Evolutionary conservation across 2,888 invertebrate genomes (phyloP), one percentile per base, ranked within the genome.

Genomic region (Andrena bucephala): DNA sequence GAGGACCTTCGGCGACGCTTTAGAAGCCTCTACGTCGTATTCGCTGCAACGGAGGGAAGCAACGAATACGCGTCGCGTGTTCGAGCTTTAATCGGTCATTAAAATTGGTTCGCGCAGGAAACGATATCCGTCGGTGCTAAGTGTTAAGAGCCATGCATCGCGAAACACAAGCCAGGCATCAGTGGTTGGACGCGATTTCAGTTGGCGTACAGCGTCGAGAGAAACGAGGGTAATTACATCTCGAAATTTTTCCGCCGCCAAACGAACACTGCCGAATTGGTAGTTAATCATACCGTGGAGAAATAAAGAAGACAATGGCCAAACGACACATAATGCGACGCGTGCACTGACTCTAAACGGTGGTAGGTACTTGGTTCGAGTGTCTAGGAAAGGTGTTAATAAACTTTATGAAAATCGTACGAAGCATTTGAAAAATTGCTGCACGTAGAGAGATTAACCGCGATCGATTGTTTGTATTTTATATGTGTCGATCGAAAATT

Each of bases 191-290:
- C 20, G 20, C 20, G 48, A 73, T 76, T 69, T 66, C 33, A 68
- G 70, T 70, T 31, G 54, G 62, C 36, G 76, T 60, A 31, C 80
- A 77, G 79, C 70, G 68, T 77, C 65, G 74, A 77, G 76, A 80
- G 48, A 33, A 70, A 66, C 68, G 2, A 52, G 16, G 57, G 16
- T 31, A 59, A 66, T 73, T 36, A 7, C 20, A 20, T 65, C 36
- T 57, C 24, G 16, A 71, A 50, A 8, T 52, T 60, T 50, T 33
- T 13, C 59, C 10, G 10, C 50, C 54, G 13, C 13, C 54, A 27
- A 63, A 20, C 72, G 36, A 50, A 50, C 50, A 31, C 62, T 33
- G 20, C n/a, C 5, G 10, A 36, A 6, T 29, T 42, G 57, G 29
- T 57, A 42, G 24, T 65, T 27, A 29, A 70, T 59, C 69, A 59